Base-by-base conservation (phyloP, 1,140 invertebrate genomes). In the Aleiodes sp. region DNA sequence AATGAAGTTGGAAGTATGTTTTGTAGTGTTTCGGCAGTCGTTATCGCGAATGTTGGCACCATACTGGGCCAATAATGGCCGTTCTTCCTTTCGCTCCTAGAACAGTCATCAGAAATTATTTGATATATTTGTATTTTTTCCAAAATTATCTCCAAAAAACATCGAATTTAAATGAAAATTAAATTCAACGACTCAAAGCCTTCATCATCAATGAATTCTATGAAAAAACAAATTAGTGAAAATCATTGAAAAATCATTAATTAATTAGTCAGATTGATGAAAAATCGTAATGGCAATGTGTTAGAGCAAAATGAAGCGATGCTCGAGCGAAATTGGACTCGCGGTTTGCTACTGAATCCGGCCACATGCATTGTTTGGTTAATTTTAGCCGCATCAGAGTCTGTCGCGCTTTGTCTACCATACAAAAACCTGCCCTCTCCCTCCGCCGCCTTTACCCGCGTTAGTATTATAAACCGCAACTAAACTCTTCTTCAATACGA, bases 321-420 rank as follows among this genome's bases (percentile, higher is more conserved):
- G 19, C 60, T 63, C 31, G 19, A 26, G 68, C n/a, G 52, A 60
- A 68, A 68, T 57, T 59, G 59, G 31, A 70, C 56, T 68, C 52
- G 56, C 56, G 61, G 61, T 63, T 64, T 60, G 68, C 14, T 29
- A 61, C 63, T 70, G 52, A 73, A 73, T 57, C 72, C 62, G 65
- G 68, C 69, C 72, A 73, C 65, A 65, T 73, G 65, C 69, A 73
- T 73, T 73, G 72, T 73, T 73, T 39, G 61, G 72, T 63, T 73
- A 73, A 73, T 73, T 73, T 73, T 73, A 73, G 72, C 37, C 65
- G 61, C 60, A 56, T 66, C 10, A 28, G 24, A 37, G 24, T 70
- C 46, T 70, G 66, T 72, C 62, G 41, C 65, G 65, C 66, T 73
- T 69, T 70, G 69, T 71, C 62, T 64, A 73, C 66, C 24, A 64